These are phyloP conservation scores for Dasypolia templi DNA, from an alignment of 2,888 invertebrate species.

Conservation along the genomic window DNA sequence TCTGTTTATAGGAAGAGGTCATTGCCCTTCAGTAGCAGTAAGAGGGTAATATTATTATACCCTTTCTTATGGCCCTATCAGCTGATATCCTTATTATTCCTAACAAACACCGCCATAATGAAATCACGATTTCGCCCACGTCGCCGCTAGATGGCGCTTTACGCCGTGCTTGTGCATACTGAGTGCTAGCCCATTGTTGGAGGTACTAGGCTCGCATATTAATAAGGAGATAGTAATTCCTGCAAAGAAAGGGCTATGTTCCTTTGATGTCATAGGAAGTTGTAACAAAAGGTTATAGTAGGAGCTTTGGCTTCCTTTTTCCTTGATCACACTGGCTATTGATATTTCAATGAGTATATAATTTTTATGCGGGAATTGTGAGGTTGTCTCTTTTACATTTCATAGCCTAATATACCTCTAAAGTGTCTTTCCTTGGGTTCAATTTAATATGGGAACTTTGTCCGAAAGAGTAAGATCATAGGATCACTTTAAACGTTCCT, in stretches of 20 bases:
- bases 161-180: slow-evolving; percentile 72
- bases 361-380: background rate
- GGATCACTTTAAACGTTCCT: background rate
- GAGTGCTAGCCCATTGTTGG: slow-evolving; percentile 76
- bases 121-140: slow-evolving; percentile 75
- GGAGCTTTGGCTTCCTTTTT: slow-evolving; percentile 41
- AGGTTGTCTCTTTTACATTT: background rate
- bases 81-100: slow-evolving; percentile 55
- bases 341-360: background rate
- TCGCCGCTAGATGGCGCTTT: slow-evolving; percentile 71
- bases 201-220: slow-evolving; percentile 74
- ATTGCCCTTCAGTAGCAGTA: too few relatives aligned
- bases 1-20: background rate
- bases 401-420: background rate
- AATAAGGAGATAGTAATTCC: slow-evolving; percentile 77
- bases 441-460: background rate
- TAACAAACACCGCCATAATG: slow-evolving; percentile 51
- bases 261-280: slow-evolving; percentile 78
- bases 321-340: slow-evolving; percentile 18
- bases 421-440: background rate
- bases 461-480: too few relatives aligned
- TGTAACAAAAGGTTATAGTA: slow-evolving; percentile 45
- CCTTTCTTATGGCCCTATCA: slow-evolving; percentile 22
- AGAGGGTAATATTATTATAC: background rate
- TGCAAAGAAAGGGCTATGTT: slow-evolving; percentile 71